phyloP scores from a whole-genome alignment of 2,113 vertebrate genomes.

The Nyctereutes procyonoides region DNA sequence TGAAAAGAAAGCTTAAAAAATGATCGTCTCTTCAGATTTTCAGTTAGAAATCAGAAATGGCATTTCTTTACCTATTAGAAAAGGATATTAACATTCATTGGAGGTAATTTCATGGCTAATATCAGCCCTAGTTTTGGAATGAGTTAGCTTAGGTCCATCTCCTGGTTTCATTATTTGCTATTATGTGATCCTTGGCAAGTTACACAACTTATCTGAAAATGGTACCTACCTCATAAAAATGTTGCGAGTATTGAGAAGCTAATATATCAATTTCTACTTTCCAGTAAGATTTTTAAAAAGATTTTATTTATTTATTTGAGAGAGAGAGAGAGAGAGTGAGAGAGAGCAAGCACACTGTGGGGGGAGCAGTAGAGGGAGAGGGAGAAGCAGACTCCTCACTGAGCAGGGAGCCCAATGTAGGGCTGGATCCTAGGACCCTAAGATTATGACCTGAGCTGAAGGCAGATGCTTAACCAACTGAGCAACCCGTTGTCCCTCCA shows the following conservation, averaged over 20 bases:
- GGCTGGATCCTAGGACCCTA: not conserved
- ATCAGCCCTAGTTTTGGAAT: not conserved
- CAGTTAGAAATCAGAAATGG: constrained; percentile 2
- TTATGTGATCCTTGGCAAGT: not conserved
- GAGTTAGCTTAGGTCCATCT: not conserved
- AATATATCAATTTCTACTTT: not conserved
- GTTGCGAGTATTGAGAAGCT: not conserved
- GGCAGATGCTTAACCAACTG: not conserved
- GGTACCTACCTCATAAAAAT: not conserved
- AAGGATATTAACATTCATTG: not conserved
- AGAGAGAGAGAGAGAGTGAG: not conserved
- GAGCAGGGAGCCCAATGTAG: not conserved
- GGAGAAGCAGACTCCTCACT: not conserved
- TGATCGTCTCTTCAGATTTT: not conserved
- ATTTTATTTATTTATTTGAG: not conserved
- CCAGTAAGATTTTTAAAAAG: not conserved
- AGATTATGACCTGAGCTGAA: not conserved
- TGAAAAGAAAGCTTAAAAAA: constrained; percentile 4
- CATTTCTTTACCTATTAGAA: not conserved
- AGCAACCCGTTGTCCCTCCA: not conserved
- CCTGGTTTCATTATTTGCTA: not conserved
- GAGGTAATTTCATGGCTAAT: not conserved
- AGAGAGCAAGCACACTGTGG: not conserved
- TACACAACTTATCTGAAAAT: not conserved
- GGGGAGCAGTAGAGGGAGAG: not conserved